phyloP scores from a whole-genome alignment of 2,797 vertebrate genomes.

The Sylvilagus floridanus region DNA sequence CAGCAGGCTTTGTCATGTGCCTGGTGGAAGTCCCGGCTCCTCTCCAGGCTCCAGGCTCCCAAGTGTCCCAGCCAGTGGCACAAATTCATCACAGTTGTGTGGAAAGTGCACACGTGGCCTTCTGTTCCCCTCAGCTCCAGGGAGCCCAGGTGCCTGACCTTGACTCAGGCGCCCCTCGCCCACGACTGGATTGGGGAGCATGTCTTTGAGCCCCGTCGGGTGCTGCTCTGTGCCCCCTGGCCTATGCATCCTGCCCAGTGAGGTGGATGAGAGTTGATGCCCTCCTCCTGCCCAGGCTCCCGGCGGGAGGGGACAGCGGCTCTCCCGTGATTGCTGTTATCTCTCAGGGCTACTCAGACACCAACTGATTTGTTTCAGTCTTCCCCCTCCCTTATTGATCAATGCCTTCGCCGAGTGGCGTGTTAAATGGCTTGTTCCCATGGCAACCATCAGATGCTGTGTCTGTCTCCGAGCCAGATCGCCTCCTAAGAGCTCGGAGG shows the following conservation, averaged over 20 bases:
- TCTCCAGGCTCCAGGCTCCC: not conserved
- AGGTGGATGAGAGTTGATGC: not conserved
- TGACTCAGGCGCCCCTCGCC: not conserved
- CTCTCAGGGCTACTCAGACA: conserved; percentile 64
- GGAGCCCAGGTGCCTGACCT: not conserved
- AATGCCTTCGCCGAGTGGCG: conserved; percentile 67
- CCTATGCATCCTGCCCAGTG: not conserved
- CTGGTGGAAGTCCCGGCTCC: not conserved
- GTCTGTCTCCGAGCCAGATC: conserved; percentile 77
- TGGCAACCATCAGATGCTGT: conserved; percentile 82
- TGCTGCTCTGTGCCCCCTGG: not conserved
- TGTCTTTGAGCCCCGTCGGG: not conserved
- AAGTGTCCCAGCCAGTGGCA: not conserved
- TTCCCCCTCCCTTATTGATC: conserved; percentile 78
- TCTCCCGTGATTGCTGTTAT: not conserved
- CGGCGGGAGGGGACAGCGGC: not conserved
- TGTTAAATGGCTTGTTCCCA: conserved; percentile 82
- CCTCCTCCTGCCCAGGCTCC: not conserved
- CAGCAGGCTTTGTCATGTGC: rapidly evolving
- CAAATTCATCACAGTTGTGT: rapidly evolving
- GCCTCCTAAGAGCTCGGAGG: conserved; percentile 67
- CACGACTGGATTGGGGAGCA: not conserved
- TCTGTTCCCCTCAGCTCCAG: not conserved
- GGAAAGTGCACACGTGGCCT: not conserved
- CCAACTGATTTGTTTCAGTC: conserved; percentile 75